Conservation (phyloP, 2,113 vertebrate species). For the Columbina picui region DNA sequence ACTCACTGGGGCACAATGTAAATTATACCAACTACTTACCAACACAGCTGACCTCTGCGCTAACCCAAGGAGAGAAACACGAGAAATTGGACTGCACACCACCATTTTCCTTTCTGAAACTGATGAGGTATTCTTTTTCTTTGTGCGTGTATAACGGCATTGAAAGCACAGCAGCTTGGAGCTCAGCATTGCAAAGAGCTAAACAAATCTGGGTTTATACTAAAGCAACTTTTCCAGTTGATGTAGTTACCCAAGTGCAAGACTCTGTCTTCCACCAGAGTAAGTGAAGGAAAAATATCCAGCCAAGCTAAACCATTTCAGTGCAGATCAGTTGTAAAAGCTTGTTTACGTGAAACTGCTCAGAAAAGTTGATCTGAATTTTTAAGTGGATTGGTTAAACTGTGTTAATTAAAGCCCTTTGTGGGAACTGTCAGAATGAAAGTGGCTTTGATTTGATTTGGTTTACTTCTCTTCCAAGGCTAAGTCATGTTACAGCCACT, state of each 20-base stretch:
- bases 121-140: not conserved
- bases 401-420: constrained; percentile 53
- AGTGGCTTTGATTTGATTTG: constrained; percentile 58
- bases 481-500: constrained; percentile 44
- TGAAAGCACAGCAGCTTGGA: not conserved
- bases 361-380: constrained; percentile 55
- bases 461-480: constrained; percentile 46
- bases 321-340: not conserved
- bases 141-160: not conserved
- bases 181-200: not conserved
- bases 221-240: not conserved
- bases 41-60: not conserved
- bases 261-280: not conserved
- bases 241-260: not conserved
- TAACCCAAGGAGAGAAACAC: not conserved
- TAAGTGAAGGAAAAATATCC: not conserved
- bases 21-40: not conserved
- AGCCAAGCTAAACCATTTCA: not conserved
- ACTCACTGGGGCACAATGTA: not conserved
- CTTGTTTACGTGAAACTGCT: not conserved
- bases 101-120: not conserved
- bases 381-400: constrained; percentile 55
- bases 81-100: not conserved
- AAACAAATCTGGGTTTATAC: not conserved
- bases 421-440: constrained; percentile 32